Evolutionary conservation across 2,888 invertebrate species (phyloP).

Genomic region (Tetropium fuscum): DNA sequence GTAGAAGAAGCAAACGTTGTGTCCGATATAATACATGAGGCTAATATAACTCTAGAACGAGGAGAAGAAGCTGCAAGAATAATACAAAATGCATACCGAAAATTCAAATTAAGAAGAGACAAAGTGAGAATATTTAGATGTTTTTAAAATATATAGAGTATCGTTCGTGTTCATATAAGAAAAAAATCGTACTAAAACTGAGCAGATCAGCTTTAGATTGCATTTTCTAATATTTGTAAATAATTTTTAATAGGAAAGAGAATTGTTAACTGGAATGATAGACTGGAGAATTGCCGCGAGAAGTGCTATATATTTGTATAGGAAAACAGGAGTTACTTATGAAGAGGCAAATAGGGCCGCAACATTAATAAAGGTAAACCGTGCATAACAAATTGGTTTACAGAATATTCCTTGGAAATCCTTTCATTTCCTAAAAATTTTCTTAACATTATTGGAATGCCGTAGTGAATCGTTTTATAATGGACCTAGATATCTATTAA

Average conservation of each 20-base stretch:
- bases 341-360: conserved; percentile 63
- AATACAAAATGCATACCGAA: conserved; percentile 59
- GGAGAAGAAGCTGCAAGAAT: conserved; percentile 59
- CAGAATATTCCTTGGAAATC: too few relatives aligned
- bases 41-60: conserved; percentile 50
- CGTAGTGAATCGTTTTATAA: too few relatives aligned
- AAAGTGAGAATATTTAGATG: conserved; percentile 12
- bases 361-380: conserved; percentile 60
- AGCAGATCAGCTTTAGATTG: too few relatives aligned
- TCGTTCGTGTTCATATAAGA: too few relatives aligned
- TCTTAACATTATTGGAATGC: too few relatives aligned
- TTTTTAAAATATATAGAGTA: background rate
- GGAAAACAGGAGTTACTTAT: conserved; percentile 59
- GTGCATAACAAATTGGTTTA: too few relatives aligned
- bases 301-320: conserved; percentile 60
- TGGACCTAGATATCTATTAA: too few relatives aligned
- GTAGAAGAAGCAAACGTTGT: conserved; percentile 53
- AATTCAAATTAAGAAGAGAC: conserved; percentile 37
- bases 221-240: background rate
- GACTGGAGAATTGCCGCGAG: conserved; percentile 64
- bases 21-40: conserved; percentile 51
- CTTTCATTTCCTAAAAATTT: too few relatives aligned
- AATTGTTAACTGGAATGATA: conserved; percentile 59
- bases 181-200: too few relatives aligned
- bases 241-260: conserved; percentile 44